Conservation (phyloP, 2,113 vertebrate species). For the Athene cunicularia region DNA sequence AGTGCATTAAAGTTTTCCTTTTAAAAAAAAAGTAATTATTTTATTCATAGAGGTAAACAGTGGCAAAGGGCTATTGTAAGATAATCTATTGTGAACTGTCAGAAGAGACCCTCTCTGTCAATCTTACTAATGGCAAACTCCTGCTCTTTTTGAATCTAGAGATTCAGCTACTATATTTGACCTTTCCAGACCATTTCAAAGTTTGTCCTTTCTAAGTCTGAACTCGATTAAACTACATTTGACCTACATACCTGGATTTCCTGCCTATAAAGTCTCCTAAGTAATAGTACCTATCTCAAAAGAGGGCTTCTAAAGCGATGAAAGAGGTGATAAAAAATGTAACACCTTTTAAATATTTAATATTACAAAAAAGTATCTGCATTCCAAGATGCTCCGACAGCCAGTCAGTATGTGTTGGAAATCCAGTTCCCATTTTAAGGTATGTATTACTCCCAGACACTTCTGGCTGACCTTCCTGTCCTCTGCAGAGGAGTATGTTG, state of each 20-base stretch:
- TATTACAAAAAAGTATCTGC: neutral
- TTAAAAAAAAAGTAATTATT: neutral
- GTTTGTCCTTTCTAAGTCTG: neutral
- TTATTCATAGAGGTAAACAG: neutral
- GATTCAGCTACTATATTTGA: neutral
- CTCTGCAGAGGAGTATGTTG: neutral
- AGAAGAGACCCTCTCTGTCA: neutral
- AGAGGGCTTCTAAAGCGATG: neutral
- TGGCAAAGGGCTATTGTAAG: neutral
- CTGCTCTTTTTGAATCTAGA: neutral
- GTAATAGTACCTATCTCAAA: neutral
- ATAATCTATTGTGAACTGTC: neutral
- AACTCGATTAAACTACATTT: neutral
- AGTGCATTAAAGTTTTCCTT: neutral
- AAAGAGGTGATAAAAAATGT: neutral
- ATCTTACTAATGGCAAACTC: neutral
- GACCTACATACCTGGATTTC: neutral
- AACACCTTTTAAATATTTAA: neutral
- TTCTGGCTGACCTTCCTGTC: neutral
- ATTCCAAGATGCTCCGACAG: rapidly evolving
- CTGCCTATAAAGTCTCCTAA: neutral
- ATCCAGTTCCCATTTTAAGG: neutral
- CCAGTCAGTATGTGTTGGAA: neutral
- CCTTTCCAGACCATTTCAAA: neutral
- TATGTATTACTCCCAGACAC: neutral